Base-by-base conservation (phyloP, 2,797 vertebrate species). In the Brachyalestes nurse region DNA sequence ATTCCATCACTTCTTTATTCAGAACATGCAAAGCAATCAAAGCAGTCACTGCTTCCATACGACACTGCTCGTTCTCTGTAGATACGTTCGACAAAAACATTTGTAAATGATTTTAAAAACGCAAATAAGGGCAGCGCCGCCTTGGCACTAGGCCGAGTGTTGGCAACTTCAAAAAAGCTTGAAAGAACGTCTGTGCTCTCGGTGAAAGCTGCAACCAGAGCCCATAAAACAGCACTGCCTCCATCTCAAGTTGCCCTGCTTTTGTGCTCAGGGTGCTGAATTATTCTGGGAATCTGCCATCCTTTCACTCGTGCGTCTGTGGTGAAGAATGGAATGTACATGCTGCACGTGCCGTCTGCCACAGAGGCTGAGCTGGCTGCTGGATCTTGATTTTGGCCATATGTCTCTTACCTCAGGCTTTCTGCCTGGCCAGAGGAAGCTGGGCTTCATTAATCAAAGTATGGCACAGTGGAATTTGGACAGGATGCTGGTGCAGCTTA, bases 201-300 rank as follows among this genome's bases (percentile, higher is more conserved):
- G 77, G 77, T 53, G 76, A 42, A 17, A 62, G 85, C 71, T 91
- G 94, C 91, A 93, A 95, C 75, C 0, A 80, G 92, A 95, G 87
- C 87, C 71, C 71, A 13, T 80, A 85, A 86, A 73, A 80, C 86
- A 79, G 66, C 53, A 84, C 81, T 17, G 55, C 83, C 60, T 82
- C 16, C 38, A 88, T 87, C 83, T 95, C 91, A 87, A 83, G 88
- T 94, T 93, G 86, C 88, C 14, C 64, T 86, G 88, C 90, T 91
- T 91, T 92, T 91, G 87, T 94, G 84, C 81, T 83, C 25, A 72
- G 91, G 88, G 89, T 91, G 88, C 90, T 92, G 91, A 93, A 94
- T 93, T 93, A 93, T 93, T 94, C 49, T 84, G 84, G 34, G 88
- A 93, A 93, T 90, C 90, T 86, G 87, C 87, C 72, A 82, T 82